Evolutionary conservation across 2,888 invertebrate genomes (phyloP).

Genomic region (Diarsia rubi): DNA sequence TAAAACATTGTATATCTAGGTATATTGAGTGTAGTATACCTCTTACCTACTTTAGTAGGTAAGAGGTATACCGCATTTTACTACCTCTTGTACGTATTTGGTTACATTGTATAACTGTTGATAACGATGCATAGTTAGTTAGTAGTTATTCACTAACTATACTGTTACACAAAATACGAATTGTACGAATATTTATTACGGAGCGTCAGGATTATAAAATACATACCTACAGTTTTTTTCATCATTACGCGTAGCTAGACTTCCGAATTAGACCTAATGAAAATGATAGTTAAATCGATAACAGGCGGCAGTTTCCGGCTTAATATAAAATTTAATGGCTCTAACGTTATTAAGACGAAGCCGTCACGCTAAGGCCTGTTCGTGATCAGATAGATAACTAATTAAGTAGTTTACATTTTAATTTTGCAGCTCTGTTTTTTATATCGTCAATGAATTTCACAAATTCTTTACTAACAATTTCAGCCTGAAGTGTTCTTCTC

Average conservation of each 20-base stretch:
- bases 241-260: neutral
- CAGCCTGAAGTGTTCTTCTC: neutral
- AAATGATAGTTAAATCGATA: slow-evolving; percentile 7
- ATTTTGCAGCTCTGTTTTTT: slow-evolving; percentile 18
- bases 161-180: slow-evolving; percentile 30
- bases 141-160: slow-evolving; percentile 36
- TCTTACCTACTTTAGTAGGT: no score
- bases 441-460: slow-evolving; percentile 24
- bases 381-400: slow-evolving; percentile 35
- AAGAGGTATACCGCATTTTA: slow-evolving; percentile 60
- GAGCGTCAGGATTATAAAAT: slow-evolving; percentile 17
- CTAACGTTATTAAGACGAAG: slow-evolving; percentile 22
- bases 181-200: slow-evolving; percentile 42
- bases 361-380: slow-evolving; percentile 43
- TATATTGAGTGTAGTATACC: no score
- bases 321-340: slow-evolving; percentile 20
- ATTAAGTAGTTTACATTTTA: slow-evolving; percentile 35
- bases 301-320: slow-evolving; percentile 35
- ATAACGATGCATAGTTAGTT: slow-evolving; percentile 52
- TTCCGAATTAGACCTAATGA: slow-evolving; percentile 20
- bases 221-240: neutral
- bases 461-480: slow-evolving; percentile 18
- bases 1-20: no score
- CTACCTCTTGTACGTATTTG: slow-evolving; percentile 10
- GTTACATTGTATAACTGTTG: slow-evolving; percentile 45